Evolutionary conservation across 2,888 invertebrate species (phyloP).

Genomic region (Coenonympha glycerion): DNA sequence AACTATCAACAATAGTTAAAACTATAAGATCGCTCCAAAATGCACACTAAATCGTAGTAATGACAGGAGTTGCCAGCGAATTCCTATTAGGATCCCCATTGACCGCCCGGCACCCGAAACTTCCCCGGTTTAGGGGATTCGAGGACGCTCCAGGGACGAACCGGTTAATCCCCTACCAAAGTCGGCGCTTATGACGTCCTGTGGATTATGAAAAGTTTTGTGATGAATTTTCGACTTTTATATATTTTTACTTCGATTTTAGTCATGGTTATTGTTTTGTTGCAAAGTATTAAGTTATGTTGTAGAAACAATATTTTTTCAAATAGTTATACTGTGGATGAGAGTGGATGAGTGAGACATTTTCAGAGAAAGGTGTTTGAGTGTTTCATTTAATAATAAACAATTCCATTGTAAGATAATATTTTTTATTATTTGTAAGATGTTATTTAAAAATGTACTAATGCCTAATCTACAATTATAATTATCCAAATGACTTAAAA

Average conservation of each 20-base stretch:
- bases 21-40: conserved; percentile 3
- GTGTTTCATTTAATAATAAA: too few relatives aligned
- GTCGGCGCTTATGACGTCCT: conserved; percentile 31
- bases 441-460: too few relatives aligned
- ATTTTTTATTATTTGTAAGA: too few relatives aligned
- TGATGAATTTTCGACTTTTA: conserved; percentile 17
- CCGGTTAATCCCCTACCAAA: conserved; percentile 31
- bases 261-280: background rate
- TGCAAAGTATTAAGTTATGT: background rate
- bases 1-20: background rate
- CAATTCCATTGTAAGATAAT: too few relatives aligned
- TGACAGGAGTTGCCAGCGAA: conserved; percentile 49
- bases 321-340: too few relatives aligned
- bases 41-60: conserved; percentile 43
- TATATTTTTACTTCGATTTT: conserved; percentile 6
- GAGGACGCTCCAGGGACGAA: conserved; percentile 29
- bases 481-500: too few relatives aligned
- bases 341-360: too few relatives aligned
- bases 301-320: background rate
- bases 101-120: conserved; percentile 43
- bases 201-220: conserved; percentile 31
- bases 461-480: too few relatives aligned
- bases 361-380: too few relatives aligned
- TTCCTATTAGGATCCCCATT: conserved; percentile 45
- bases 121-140: conserved; percentile 41